Evolutionary conservation across 2,797 vertebrate species (phyloP).

Genomic region (Melanogrammus aeglefinus): DNA sequence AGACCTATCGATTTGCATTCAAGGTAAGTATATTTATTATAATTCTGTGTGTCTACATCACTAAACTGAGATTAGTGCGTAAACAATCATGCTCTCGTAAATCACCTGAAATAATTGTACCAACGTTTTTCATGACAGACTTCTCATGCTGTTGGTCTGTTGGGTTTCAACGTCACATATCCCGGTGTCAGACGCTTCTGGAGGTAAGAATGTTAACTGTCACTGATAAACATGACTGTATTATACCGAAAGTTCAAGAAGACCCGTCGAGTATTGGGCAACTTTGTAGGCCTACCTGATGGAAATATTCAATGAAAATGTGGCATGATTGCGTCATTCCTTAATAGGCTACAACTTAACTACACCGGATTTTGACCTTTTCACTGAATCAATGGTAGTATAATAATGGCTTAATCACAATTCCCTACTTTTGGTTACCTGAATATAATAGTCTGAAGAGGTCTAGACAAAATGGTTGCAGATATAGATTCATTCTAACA

Average conservation of each 20-base stretch:
- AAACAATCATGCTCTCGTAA: neutral
- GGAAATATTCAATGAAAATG: neutral
- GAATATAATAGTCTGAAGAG: neutral
- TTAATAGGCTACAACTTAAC: neutral
- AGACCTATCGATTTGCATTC: neutral
- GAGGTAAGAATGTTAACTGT: slow-evolving; percentile 50
- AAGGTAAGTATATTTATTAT: neutral
- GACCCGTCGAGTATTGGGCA: neutral
- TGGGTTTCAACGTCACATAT: slow-evolving; percentile 35
- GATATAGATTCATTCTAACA: neutral
- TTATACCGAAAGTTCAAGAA: neutral
- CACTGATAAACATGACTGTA: neutral
- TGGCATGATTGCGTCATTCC: neutral
- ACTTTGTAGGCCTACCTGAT: neutral
- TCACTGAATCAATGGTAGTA: too few species aligned
- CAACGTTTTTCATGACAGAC: slow-evolving; percentile 33
- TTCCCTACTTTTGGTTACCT: neutral
- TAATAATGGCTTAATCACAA: neutral
- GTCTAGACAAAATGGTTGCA: neutral
- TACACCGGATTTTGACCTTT: neutral
- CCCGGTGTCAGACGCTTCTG: slow-evolving; percentile 31
- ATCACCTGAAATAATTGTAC: neutral
- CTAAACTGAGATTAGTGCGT: neutral
- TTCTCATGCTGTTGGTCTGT: slow-evolving; percentile 31
- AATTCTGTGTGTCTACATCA: neutral